A percentile compares a stretch with the other conserved stretches of the same genome.
Evolutionary conservation across 2,113 vertebrate species (phyloP).

Genomic region (Bufo bufo): DNA sequence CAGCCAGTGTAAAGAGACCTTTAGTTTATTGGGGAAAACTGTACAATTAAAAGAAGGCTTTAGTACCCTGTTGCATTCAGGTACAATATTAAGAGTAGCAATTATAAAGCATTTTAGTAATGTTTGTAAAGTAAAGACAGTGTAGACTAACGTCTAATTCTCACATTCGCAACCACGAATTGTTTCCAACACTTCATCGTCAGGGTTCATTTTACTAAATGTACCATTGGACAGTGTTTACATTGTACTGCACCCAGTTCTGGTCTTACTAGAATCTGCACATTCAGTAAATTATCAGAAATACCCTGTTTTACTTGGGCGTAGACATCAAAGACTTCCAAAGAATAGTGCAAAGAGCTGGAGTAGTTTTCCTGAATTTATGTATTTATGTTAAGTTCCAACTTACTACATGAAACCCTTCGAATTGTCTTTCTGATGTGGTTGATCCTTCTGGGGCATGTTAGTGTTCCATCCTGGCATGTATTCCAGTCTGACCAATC

Average conservation of each 20-base stretch:
- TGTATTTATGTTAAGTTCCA: constrained; percentile 31
- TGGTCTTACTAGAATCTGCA: constrained; percentile 45
- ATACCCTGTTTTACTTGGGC: constrained; percentile 46
- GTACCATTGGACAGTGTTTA: constrained; percentile 29
- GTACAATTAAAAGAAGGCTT: no score
- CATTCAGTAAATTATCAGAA: constrained; percentile 51
- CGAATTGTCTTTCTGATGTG: constrained; percentile 46
- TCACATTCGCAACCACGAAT: background rate
- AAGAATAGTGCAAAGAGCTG: constrained; percentile 15
- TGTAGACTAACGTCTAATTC: background rate
- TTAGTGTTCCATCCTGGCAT: background rate
- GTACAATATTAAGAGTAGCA: background rate
- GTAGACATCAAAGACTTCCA: constrained; percentile 38
- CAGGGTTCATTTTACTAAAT: constrained; percentile 29
- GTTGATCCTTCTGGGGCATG: constrained; percentile 19
- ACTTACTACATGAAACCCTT: constrained; percentile 21
- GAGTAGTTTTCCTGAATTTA: constrained; percentile 42
- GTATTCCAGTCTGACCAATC: constrained; percentile 22
- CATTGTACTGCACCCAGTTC: constrained; percentile 30
- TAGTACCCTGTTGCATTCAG: background rate
- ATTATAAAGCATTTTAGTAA: background rate
- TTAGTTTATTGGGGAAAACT: no score
- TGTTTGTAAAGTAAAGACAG: background rate
- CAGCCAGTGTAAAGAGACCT: no score
- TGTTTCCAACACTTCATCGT: constrained; percentile 9